Percentiles rank a stretch among this genome's conserved stretches.
phyloP scores from a whole-genome alignment of 2,888 invertebrate genomes.

The Plagiodera versicolora region DNA sequence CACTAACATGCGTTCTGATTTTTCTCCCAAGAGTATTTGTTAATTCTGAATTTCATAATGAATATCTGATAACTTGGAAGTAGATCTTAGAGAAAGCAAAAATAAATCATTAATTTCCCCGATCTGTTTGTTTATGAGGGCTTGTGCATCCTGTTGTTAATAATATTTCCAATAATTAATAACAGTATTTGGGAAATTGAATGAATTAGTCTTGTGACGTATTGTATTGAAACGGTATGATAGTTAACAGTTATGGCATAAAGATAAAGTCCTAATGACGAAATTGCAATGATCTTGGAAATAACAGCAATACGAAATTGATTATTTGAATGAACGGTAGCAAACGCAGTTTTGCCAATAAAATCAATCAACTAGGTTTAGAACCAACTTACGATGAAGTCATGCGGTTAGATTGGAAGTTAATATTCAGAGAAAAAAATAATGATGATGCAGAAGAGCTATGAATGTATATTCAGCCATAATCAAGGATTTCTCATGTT shows the following conservation, averaged over 20 bases:
- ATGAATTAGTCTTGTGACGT: not conserved
- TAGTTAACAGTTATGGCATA: not conserved
- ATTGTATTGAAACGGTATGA: not conserved
- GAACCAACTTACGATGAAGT: too few species aligned
- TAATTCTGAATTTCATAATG: not conserved
- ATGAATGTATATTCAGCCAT: too few species aligned
- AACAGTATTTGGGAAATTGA: not conserved
- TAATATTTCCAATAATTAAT: not conserved
- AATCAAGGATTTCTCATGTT: too few species aligned
- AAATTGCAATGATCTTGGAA: not conserved
- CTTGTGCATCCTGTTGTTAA: not conserved
- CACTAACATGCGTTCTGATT: too few species aligned
- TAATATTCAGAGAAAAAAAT: too few species aligned
- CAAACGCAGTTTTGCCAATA: not conserved
- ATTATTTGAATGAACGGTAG: not conserved
- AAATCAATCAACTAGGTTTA: too few species aligned
- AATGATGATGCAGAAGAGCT: too few species aligned
- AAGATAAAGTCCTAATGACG: not conserved
- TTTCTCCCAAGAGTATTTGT: too few species aligned
- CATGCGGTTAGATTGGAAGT: too few species aligned
- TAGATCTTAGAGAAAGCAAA: not conserved
- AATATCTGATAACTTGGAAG: not conserved
- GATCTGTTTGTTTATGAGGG: not conserved
- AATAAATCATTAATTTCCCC: not conserved
- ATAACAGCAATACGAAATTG: too few species aligned